phyloP scores from a whole-genome alignment of 2,113 vertebrate species.

The Malaclemys terrapin region DNA sequence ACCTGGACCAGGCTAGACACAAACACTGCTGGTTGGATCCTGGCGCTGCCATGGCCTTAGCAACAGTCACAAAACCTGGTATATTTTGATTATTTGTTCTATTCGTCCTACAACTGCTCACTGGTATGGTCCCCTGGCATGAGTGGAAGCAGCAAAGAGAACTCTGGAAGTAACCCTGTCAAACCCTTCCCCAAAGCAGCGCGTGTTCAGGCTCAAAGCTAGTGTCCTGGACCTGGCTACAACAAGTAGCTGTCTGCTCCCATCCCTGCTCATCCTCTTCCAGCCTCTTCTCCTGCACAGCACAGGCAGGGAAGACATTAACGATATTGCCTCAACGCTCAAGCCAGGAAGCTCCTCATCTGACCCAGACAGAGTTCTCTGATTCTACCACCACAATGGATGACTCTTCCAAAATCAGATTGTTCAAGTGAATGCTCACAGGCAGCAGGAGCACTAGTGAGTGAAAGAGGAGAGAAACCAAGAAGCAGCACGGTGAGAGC shows the following conservation, averaged over 20 bases:
- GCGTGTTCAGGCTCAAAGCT: not conserved
- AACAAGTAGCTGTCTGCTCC: not conserved
- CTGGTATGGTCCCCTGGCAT: accelerated
- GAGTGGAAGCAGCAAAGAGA: not conserved
- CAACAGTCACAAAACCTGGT: not conserved
- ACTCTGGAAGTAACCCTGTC: not conserved
- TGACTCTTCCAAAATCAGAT: not conserved
- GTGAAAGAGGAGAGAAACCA: accelerated
- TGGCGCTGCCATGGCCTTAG: not conserved
- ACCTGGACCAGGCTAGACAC: not conserved
- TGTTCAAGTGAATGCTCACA: accelerated
- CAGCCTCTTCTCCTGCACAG: not conserved
- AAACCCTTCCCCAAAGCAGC: accelerated
- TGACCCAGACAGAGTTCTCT: accelerated
- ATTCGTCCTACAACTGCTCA: not conserved
- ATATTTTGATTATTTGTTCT: not conserved
- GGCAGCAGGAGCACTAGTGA: accelerated
- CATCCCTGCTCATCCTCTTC: accelerated
- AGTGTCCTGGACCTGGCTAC: not conserved
- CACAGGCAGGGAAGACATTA: accelerated
- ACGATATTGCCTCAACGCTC: not conserved
- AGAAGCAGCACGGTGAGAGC: not conserved
- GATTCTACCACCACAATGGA: not conserved
- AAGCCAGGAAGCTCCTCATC: not conserved
- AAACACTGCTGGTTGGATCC: not conserved